Percentiles rank a stretch among this genome's conserved stretches.
Conservation (phyloP, 2,888 invertebrate species). For the Phania funesta region DNA sequence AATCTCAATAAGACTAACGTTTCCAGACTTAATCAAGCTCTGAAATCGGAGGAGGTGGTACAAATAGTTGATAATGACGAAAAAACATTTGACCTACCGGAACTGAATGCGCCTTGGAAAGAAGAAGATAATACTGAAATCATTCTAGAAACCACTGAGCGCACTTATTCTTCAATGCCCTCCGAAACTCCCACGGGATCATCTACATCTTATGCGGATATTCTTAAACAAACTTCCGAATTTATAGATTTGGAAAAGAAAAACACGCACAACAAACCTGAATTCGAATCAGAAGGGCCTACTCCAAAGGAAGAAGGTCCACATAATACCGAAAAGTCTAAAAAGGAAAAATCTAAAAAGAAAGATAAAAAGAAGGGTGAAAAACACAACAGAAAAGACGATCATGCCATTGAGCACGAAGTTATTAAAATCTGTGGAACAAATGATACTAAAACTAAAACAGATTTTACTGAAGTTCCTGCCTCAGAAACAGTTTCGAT, state of each 20-base stretch:
- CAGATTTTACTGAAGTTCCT: not conserved
- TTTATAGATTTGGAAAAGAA: constrained; percentile 57
- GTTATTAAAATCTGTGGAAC: not conserved
- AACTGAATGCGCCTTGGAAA: constrained; percentile 55
- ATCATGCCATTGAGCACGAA: not conserved
- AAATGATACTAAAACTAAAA: constrained; percentile 3
- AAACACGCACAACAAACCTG: constrained; percentile 7
- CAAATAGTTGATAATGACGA: not conserved
- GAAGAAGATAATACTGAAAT: constrained; percentile 9
- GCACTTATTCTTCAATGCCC: not conserved
- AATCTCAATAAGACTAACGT: not conserved
- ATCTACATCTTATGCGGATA: constrained; percentile 49
- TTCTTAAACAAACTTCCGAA: constrained; percentile 48
- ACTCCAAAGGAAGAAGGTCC: not conserved
- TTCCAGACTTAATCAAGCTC: not conserved
- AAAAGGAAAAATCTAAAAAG: constrained; percentile 63
- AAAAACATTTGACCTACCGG: constrained; percentile 54
- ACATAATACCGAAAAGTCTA: constrained; percentile 2
- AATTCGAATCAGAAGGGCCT: not conserved
- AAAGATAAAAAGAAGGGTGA: constrained; percentile 46
- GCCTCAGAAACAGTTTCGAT: not conserved
- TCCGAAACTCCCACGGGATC: not conserved
- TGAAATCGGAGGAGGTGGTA: not conserved
- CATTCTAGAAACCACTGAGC: not conserved
- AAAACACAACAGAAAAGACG: constrained; percentile 39